Evolutionary conservation across 2,113 vertebrate species (phyloP).

Genomic region (Catharus minimus): DNA sequence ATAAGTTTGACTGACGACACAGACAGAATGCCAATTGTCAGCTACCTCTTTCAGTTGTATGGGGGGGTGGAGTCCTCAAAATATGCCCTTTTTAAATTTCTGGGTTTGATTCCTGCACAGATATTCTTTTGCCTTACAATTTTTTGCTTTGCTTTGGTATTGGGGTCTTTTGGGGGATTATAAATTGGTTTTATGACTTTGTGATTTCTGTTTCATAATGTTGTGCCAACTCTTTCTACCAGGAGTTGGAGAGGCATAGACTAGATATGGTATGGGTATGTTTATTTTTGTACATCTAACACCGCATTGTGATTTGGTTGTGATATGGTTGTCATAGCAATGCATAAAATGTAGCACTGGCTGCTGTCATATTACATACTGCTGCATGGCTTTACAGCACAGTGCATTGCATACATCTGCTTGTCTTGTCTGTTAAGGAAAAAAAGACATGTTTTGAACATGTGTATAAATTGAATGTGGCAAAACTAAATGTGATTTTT

Average conservation of each 20-base stretch:
- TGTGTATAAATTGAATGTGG: slow-evolving; percentile 43
- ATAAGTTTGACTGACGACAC: background rate
- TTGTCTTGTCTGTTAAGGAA: slow-evolving; percentile 77
- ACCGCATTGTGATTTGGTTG: slow-evolving; percentile 95
- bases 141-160: slow-evolving; percentile 88
- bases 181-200: slow-evolving; percentile 85
- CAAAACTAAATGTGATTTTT: slow-evolving; percentile 19
- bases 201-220: slow-evolving; percentile 97
- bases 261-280: slow-evolving; percentile 99
- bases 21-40: slow-evolving; percentile 12
- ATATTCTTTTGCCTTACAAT: slow-evolving; percentile 74
- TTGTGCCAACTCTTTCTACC: slow-evolving; percentile 96
- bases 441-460: slow-evolving; percentile 54
- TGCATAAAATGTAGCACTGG: slow-evolving; percentile 99
- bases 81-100: slow-evolving; percentile 26
- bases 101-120: slow-evolving; percentile 68
- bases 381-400: slow-evolving; percentile 96
- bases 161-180: slow-evolving; percentile 78
- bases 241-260: slow-evolving; percentile 99
- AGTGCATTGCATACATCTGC: slow-evolving; percentile 88
- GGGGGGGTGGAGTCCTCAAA: slow-evolving; percentile 7
- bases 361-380: slow-evolving; percentile 89
- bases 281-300: slow-evolving; percentile 99
- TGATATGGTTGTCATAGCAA: slow-evolving; percentile 93
- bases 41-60: slow-evolving; percentile 33